Conservation (phyloP, 2,113 vertebrate genomes). For the Cynopterus brachyotis region DNA sequence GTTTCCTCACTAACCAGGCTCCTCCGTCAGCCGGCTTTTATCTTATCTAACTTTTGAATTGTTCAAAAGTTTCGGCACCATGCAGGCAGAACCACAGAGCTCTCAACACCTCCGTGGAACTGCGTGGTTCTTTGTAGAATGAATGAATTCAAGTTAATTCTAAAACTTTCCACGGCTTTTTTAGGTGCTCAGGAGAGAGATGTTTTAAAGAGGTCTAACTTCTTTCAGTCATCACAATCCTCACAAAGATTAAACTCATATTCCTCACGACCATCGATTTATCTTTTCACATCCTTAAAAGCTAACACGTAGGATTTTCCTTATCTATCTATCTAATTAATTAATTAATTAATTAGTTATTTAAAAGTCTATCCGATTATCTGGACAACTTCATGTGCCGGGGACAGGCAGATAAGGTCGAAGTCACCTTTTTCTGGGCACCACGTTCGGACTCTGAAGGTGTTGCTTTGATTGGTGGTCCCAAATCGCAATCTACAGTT, state of each 20-base stretch:
- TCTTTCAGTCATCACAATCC: background rate
- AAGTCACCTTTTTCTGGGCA: background rate
- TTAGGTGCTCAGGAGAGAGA: background rate
- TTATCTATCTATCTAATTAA: background rate
- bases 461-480: background rate
- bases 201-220: background rate
- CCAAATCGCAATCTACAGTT: background rate
- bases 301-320: background rate
- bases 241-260: conserved; percentile 22
- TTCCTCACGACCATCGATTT: background rate
- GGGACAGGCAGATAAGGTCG: background rate
- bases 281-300: background rate
- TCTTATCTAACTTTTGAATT: background rate
- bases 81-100: background rate
- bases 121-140: background rate
- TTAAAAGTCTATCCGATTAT: background rate
- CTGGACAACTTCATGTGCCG: background rate
- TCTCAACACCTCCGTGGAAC: background rate
- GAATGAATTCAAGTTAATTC: background rate
- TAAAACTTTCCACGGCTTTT: background rate
- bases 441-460: background rate
- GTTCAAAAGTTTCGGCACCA: background rate
- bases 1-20: background rate
- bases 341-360: no score
- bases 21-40: background rate